Base-by-base conservation (phyloP, 2,113 vertebrate genomes). In the Myiozetetes cayanensis region DNA sequence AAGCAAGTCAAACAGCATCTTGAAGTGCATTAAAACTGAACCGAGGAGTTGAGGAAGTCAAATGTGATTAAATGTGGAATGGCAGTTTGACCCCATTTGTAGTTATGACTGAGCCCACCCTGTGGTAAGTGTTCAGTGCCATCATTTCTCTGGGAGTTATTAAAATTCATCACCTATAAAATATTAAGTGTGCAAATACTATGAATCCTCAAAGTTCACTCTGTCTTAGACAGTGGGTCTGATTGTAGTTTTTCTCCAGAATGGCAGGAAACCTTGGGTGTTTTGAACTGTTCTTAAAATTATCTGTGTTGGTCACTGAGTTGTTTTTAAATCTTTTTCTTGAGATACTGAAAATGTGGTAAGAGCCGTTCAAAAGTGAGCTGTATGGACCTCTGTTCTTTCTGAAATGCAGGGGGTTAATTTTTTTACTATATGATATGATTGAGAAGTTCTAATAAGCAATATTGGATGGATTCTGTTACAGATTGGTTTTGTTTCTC, bases 81-180 rank as follows among this genome's bases (percentile, higher is more conserved):
- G 93, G 73, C 83, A 87, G 39, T 30, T 94, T 95, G 89, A 80
- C 56, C 80, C 41, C 35, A 19, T 92, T 94, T 41, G 24, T 59
- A 86, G 73, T 77, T 91, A 78, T 59, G 33, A 71, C 73, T 81
- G 93, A 89, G 12, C 43, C 50, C 30, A 65, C 27, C 28, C 33
- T 93, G 10, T 70, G 27, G 27, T 93, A 58, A 71, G 37, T 73
- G 50, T 90, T 89, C 65, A 55, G 23, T 92, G 47, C 78, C 53
- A 9, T 62, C 35, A 16, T 92, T 91, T 92, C 71, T 77, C 46
- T 79, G 53, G 30, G 43, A 92, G 19, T 63, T 94, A 83, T 84
- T 92, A 91, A 95, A 91, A 85, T 89, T 80, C 72, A 89, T 90
- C n/a, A 81, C 9, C 23, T 53, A 47, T 94, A 62, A 90, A 93